Evolutionary conservation across 2,888 invertebrate genomes (phyloP).

Genomic region (Digitonthophagus gazella): DNA sequence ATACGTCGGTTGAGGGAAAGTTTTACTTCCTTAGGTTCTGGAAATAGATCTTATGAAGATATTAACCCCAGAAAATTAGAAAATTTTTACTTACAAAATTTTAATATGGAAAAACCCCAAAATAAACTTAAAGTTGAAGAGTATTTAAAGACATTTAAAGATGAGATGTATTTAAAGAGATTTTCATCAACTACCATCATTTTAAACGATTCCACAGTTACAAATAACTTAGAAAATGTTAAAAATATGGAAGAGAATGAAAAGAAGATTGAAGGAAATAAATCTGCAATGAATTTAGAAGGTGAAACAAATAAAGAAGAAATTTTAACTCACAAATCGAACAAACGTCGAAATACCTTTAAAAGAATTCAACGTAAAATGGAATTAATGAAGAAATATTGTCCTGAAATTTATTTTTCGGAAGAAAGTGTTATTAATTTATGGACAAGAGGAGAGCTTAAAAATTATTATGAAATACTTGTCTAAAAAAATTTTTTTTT

Average conservation of each 20-base stretch:
- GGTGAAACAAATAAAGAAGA: slow-evolving; percentile 7
- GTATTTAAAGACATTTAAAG: slow-evolving; percentile 22
- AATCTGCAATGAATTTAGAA: slow-evolving; percentile 19
- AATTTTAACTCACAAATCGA: slow-evolving; percentile 13
- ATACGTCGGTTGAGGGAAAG: neutral
- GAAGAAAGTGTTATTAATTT: slow-evolving; percentile 28
- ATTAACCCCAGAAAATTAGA: too few relatives aligned
- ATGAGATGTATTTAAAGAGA: slow-evolving; percentile 20
- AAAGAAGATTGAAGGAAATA: slow-evolving; percentile 21
- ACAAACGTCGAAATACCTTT: slow-evolving; percentile 22
- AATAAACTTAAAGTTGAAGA: slow-evolving; percentile 13
- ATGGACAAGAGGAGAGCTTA: slow-evolving; percentile 23
- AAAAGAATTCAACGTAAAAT: slow-evolving; percentile 26
- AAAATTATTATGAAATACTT: neutral
- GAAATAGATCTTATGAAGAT: neutral
- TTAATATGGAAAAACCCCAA: neutral
- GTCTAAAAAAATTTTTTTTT: neutral
- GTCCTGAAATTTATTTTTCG: slow-evolving; percentile 27
- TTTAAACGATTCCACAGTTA: slow-evolving; percentile 1
- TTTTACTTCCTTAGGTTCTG: neutral
- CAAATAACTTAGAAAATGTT: slow-evolving; percentile 19
- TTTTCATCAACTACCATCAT: slow-evolving; percentile 19
- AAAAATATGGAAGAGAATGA: slow-evolving; percentile 20
- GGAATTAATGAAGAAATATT: slow-evolving; percentile 26
- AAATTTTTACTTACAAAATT: too few relatives aligned